Percentiles rank a stretch among this genome's conserved stretches.
Conservation (phyloP, 1,140 invertebrate genomes). For the Ceratoteleas bidentatus region DNA sequence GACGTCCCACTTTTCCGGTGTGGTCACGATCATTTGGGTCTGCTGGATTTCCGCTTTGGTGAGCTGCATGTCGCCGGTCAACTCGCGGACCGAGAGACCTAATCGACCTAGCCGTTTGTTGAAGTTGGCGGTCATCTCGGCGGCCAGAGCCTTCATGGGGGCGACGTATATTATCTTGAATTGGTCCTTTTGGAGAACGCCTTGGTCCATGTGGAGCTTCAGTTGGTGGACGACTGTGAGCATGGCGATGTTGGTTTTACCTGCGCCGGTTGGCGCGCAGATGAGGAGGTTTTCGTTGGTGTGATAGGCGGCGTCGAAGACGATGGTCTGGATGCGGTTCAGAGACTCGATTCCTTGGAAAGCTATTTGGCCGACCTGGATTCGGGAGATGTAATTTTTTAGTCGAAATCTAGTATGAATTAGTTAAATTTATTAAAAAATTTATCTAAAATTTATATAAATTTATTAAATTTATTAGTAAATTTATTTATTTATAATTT, state of each 20-base stretch:
- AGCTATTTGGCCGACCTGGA: conserved; percentile 90
- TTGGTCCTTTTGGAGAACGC: conserved; percentile 92
- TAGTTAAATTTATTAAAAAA: too few species aligned
- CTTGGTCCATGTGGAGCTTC: conserved; percentile 90
- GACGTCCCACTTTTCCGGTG: conserved; percentile 99
- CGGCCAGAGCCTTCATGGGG: conserved; percentile 99
- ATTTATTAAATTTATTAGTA: too few species aligned
- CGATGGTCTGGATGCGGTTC: conserved; percentile 97
- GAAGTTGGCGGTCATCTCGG: conserved; percentile 99
- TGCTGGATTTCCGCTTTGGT: conserved; percentile 96
- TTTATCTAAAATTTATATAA: too few species aligned
- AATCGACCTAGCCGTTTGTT: conserved; percentile 86
- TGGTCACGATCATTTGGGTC: conserved; percentile 99
- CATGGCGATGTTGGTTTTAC: conserved; percentile 99
- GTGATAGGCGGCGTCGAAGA: conserved; percentile 96
- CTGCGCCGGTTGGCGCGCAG: conserved; percentile 97
- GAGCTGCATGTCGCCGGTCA: conserved; percentile 99
- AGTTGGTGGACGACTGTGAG: conserved; percentile 95
- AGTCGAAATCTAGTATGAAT: too few species aligned
- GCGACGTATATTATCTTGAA: conserved; percentile 99
- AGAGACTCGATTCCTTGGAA: conserved; percentile 93
- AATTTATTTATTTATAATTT: too few species aligned
- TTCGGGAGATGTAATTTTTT: too few species aligned
- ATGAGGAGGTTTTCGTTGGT: conserved; percentile 98
- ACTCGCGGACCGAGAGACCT: conserved; percentile 93